These are phyloP conservation scores for Callorhinus ursinus DNA, from an alignment of 2,113 vertebrate genomes.

Conservation along the genomic window DNA sequence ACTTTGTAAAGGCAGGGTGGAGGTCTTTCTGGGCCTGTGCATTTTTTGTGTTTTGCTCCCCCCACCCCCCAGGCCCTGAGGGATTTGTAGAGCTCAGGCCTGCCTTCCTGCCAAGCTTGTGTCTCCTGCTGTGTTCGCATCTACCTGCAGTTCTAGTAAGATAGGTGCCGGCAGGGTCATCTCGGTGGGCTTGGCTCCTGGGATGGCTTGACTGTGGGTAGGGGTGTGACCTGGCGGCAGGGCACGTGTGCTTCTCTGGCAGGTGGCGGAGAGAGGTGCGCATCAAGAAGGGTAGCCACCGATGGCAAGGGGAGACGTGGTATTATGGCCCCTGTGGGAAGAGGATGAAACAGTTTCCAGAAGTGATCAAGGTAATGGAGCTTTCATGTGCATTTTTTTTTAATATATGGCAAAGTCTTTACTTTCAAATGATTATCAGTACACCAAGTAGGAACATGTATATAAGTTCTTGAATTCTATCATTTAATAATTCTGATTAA, in stretches of 20 bases:
- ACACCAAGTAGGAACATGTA: slow-evolving; percentile 80
- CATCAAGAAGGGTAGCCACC: slow-evolving; percentile 92
- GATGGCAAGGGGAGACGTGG: slow-evolving; percentile 98
- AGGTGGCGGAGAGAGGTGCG: slow-evolving; percentile 96
- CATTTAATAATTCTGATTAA: slow-evolving; percentile 70
- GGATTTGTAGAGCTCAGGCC: not conserved
- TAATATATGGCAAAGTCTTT: slow-evolving; percentile 75
- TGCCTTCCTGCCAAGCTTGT: not conserved
- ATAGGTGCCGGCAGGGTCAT: not conserved
- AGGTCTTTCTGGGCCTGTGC: not conserved
- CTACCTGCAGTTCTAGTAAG: slow-evolving; percentile 7
- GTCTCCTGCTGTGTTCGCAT: not conserved
- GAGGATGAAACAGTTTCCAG: slow-evolving; percentile 98
- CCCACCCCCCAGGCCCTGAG: not conserved
- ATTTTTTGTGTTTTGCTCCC: not conserved
- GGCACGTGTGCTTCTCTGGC: slow-evolving; percentile 69
- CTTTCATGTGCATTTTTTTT: not conserved
- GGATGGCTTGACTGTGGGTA: not conserved
- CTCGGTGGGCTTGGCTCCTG: not conserved
- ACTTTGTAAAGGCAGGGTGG: not conserved
- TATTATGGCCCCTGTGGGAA: slow-evolving; percentile 98
- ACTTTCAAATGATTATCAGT: slow-evolving; percentile 80
- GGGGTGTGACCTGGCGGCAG: slow-evolving; percentile 66
- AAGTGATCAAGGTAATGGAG: slow-evolving; percentile 93
- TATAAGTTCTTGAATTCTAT: slow-evolving; percentile 72